Conservation (phyloP, 2,113 vertebrate genomes). For the Phalacrocorax aristotelis region DNA sequence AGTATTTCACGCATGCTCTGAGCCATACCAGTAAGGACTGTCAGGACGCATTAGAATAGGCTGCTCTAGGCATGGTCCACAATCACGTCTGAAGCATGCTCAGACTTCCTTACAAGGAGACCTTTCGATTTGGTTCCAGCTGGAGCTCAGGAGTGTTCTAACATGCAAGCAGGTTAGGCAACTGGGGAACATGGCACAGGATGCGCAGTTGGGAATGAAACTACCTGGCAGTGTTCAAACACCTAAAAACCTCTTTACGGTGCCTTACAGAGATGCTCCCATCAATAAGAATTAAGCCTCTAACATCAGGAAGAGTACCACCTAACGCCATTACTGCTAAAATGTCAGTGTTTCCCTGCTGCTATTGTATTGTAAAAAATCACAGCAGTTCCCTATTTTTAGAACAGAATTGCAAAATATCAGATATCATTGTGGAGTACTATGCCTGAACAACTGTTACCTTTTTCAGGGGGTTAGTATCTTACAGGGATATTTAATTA, state of each 20-base stretch:
- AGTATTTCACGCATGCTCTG: rapidly evolving
- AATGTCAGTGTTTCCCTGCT: not conserved
- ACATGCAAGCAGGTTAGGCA: not conserved
- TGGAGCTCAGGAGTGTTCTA: not conserved
- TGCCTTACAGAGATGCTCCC: not conserved
- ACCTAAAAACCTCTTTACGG: not conserved
- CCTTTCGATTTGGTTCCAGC: not conserved
- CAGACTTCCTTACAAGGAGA: not conserved
- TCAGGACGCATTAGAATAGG: not conserved
- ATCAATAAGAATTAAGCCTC: not conserved
- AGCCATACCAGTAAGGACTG: not conserved
- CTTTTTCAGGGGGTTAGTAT: not conserved
- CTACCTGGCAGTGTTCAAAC: not conserved
- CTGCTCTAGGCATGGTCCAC: not conserved
- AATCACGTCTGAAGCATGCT: not conserved
- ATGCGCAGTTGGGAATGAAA: not conserved
- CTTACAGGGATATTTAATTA: not conserved
- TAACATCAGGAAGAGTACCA: not conserved
- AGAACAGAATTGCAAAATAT: slow-evolving; percentile 2
- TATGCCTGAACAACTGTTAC: not conserved
- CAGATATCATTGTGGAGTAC: not conserved
- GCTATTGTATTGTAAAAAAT: not conserved
- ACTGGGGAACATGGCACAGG: not conserved
- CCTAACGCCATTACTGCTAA: not conserved
- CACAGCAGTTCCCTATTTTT: slow-evolving; percentile 30